Conservation (phyloP, 2,113 vertebrate species). For the Piaya cayana region DNA sequence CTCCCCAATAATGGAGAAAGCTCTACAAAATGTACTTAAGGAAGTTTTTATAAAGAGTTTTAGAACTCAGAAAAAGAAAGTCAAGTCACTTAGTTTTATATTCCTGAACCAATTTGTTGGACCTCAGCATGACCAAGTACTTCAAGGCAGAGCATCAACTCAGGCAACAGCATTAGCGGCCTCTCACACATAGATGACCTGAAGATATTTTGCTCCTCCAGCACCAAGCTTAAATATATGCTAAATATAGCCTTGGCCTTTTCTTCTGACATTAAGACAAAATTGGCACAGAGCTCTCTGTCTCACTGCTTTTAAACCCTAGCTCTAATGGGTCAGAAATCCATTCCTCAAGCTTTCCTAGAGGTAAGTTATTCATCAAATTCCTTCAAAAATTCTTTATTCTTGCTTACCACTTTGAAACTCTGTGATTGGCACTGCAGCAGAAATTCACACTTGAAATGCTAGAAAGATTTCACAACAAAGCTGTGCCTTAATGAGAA, state of each 20-base stretch:
- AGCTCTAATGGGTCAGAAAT: not conserved
- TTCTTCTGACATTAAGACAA: conserved; percentile 65
- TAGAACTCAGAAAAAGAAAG: not conserved
- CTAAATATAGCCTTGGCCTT: conserved; percentile 71
- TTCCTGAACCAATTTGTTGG: not conserved
- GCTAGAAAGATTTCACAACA: not conserved
- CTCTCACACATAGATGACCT: conserved; percentile 13
- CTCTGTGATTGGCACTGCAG: not conserved
- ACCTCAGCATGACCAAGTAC: not conserved
- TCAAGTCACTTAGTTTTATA: not conserved
- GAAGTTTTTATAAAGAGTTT: not conserved
- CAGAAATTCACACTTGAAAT: not conserved
- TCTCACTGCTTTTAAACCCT: not conserved
- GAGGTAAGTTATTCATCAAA: not conserved
- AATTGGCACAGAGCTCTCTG: conserved; percentile 21
- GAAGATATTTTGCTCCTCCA: conserved; percentile 48
- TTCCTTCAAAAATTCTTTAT: not conserved
- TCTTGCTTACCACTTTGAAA: not conserved
- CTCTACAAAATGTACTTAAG: not conserved
- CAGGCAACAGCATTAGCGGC: not conserved
- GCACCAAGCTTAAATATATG: conserved; percentile 29
- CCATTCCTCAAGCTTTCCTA: not conserved
- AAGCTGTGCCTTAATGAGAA: not conserved
- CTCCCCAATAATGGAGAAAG: not conserved
- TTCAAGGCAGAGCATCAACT: not conserved